phyloP scores from a whole-genome alignment of 2,113 vertebrate genomes.

The cattle (Bos taurus) region ARS-UCD2.0 NC_037335.1:107200001-107200500 shows the following conservation, averaged over 20 bases:
- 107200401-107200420: neutral
- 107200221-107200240: neutral
- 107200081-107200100: neutral
- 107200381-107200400: neutral
- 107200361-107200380: neutral
- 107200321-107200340: neutral
- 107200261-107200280: neutral
- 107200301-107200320: neutral
- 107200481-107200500: neutral
- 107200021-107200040: neutral
- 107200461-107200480: neutral
- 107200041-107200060: neutral
- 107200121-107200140: neutral
- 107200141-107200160: neutral
- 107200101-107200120: neutral
- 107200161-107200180: neutral
- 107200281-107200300: neutral
- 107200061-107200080: neutral
- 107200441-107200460: neutral
- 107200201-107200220: neutral
- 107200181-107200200: neutral
- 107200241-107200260: neutral
- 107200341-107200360: neutral
- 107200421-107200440: neutral
- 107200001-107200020: neutral